These are phyloP conservation scores for Nymphalis polychloros DNA, from an alignment of 2,888 invertebrate genomes.

Conservation along the genomic window DNA sequence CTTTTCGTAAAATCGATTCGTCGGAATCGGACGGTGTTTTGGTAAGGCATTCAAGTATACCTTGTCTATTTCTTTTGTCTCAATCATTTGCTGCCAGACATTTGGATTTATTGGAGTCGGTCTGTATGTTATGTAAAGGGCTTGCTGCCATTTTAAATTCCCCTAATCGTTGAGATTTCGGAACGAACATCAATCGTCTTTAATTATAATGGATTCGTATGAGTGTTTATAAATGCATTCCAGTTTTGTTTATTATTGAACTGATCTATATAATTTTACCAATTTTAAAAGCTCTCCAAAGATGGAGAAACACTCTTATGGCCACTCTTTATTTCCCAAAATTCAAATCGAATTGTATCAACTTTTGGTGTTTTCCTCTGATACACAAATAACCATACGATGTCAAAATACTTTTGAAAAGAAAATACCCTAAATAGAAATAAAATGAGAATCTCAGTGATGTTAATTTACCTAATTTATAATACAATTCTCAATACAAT, in stretches of 20 bases:
- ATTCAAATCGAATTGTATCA: no score
- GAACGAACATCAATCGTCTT: slow-evolving; percentile 18
- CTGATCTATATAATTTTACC: background rate
- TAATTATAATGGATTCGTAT: slow-evolving; percentile 14
- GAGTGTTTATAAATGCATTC: background rate
- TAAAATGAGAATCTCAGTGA: no score
- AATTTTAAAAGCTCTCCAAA: no score
- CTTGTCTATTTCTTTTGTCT: slow-evolving; percentile 56
- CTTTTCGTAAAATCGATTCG: slow-evolving; percentile 62
- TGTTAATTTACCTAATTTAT: no score
- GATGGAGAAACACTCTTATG: no score
- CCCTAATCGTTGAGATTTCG: slow-evolving; percentile 10
- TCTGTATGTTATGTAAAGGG: slow-evolving; percentile 33
- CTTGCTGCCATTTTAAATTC: slow-evolving; percentile 26
- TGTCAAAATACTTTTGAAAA: no score
- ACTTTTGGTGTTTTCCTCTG: no score
- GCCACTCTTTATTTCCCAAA: no score
- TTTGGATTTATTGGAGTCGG: slow-evolving; percentile 56
- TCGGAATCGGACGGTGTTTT: slow-evolving; percentile 51
- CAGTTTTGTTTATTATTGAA: background rate
- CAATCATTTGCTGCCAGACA: slow-evolving; percentile 59
- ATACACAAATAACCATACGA: no score
- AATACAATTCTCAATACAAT: no score
- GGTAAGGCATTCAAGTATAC: slow-evolving; percentile 48
- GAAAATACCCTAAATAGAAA: no score